A percentile compares a stretch with the other conserved stretches of the same genome.
Evolutionary conservation across 2,797 vertebrate genomes (phyloP).

Genomic region (Oreortyx pictus): DNA sequence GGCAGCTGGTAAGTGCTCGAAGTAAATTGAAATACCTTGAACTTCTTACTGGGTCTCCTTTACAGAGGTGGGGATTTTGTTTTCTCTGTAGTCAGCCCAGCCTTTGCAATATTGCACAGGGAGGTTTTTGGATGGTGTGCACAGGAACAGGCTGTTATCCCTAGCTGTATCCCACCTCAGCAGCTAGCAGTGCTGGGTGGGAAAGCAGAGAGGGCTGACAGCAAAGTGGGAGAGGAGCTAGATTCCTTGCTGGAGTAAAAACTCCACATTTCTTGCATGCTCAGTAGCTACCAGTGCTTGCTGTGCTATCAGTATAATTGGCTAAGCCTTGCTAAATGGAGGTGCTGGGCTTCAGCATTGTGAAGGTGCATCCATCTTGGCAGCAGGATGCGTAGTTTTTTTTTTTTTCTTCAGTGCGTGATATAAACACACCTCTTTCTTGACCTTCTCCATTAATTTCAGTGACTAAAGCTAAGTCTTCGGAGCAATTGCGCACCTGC

Average conservation of each 20-base stretch:
- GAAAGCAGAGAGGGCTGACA: background rate
- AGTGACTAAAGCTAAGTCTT: background rate
- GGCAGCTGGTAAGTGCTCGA: conserved; percentile 27
- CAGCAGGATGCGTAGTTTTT: background rate
- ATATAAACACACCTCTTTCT: background rate
- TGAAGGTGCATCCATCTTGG: background rate
- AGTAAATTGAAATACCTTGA: conserved; percentile 33
- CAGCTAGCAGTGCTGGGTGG: background rate
- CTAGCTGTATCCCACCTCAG: background rate
- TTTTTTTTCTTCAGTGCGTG: background rate
- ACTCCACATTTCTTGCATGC: background rate
- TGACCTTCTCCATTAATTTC: background rate
- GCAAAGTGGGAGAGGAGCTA: background rate
- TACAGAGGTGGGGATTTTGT: background rate
- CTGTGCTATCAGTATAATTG: background rate
- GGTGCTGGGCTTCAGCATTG: background rate
- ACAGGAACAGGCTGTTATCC: background rate
- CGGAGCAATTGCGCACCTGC: background rate
- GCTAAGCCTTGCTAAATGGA: background rate
- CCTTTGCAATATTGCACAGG: rapidly evolving
- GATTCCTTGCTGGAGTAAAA: background rate
- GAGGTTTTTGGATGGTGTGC: background rate
- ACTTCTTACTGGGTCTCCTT: background rate
- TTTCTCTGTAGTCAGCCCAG: background rate
- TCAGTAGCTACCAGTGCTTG: background rate